Conservation (phyloP, 2,797 vertebrate species). For the Chrysolophus pictus region DNA sequence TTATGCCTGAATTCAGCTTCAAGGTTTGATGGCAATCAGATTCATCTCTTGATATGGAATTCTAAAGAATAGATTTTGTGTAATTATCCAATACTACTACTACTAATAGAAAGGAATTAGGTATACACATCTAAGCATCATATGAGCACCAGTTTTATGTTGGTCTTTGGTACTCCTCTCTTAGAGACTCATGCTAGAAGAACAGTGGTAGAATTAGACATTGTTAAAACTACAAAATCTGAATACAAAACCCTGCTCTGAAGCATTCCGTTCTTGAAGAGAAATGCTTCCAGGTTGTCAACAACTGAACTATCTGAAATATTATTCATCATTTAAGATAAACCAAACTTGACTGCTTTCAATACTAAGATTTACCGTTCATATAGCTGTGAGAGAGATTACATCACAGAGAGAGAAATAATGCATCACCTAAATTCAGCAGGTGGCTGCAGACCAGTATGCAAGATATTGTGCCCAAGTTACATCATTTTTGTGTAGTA, state of each 20-base stretch:
- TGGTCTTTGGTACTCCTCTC: not conserved
- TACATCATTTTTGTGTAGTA: not conserved
- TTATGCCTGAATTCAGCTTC: not conserved
- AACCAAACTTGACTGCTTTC: not conserved
- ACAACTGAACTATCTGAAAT: not conserved
- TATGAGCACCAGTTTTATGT: not conserved
- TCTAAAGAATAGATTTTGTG: not conserved
- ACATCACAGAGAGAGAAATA: not conserved
- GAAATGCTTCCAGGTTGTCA: not conserved
- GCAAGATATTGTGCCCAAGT: not conserved
- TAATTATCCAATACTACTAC: not conserved
- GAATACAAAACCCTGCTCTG: not conserved
- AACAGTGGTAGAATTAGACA: not conserved
- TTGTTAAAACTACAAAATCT: not conserved
- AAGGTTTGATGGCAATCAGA: not conserved
- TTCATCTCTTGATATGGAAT: not conserved
- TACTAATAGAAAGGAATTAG: not conserved
- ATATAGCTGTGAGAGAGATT: not conserved
- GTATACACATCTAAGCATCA: not conserved
- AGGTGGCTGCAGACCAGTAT: not conserved
- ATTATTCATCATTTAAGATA: fast-evolving
- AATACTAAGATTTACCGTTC: not conserved
- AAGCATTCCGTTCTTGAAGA: not conserved
- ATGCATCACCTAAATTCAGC: not conserved
- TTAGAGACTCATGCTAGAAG: not conserved